These are phyloP conservation scores for Crypturellus undulatus DNA, from an alignment of 2,113 vertebrate species.

Conservation along the genomic window DNA sequence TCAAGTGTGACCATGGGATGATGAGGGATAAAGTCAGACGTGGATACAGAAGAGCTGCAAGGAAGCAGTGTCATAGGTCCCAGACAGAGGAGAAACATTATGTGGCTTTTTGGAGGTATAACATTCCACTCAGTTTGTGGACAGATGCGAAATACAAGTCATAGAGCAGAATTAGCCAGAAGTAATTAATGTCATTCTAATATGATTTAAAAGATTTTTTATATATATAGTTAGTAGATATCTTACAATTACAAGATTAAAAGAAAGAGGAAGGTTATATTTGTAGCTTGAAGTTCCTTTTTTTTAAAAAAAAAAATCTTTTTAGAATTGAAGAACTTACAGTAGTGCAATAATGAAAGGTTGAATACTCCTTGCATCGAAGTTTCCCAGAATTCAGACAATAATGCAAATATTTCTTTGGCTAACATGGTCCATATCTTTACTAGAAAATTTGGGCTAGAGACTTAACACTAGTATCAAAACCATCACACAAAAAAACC, in stretches of 20 bases:
- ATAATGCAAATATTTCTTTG: background rate
- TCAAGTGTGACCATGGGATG: fast-evolving
- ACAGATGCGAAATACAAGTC: background rate
- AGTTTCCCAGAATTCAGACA: background rate
- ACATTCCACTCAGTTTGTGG: background rate
- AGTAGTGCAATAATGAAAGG: background rate
- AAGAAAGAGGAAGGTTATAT: background rate
- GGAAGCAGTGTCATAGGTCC: background rate
- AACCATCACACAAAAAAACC: background rate
- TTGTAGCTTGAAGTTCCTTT: slow-evolving; percentile 16
- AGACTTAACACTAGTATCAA: background rate
- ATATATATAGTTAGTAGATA: slow-evolving; percentile 25
- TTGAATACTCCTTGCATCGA: background rate
- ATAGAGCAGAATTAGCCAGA: background rate
- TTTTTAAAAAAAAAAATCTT: background rate
- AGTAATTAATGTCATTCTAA: background rate
- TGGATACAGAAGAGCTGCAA: background rate
- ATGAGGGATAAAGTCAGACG: fast-evolving
- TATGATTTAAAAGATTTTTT: background rate
- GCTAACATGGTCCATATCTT: background rate
- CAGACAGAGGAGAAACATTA: background rate
- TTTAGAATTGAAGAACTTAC: background rate
- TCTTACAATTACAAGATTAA: slow-evolving; percentile 14
- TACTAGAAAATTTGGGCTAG: background rate
- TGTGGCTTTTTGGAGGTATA: fast-evolving